Evolutionary conservation across 2,797 vertebrate genomes (phyloP).

Genomic region (Gymnothorax javanicus): DNA sequence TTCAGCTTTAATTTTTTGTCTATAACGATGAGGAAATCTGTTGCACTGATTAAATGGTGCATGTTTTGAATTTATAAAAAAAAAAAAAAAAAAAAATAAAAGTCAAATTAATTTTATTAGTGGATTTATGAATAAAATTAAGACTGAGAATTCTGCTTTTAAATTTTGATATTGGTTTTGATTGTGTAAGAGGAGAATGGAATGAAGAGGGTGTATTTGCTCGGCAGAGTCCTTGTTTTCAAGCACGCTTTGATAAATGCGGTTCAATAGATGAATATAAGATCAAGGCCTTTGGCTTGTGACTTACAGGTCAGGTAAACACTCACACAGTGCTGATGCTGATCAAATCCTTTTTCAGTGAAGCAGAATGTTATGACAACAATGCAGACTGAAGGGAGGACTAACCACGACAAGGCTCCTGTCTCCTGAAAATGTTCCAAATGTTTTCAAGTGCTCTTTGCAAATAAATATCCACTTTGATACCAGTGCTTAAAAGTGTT

Average conservation of each 20-base stretch:
- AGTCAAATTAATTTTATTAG: background rate
- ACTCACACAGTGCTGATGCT: background rate
- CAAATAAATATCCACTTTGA: background rate
- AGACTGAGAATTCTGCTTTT: conserved; percentile 46
- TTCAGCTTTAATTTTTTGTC: conserved; percentile 17
- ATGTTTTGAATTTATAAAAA: conserved; percentile 52
- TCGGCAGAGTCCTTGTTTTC: background rate
- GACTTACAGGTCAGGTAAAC: background rate
- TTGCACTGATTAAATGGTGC: conserved; percentile 49
- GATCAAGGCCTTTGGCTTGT: background rate
- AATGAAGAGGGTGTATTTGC: conserved; percentile 2
- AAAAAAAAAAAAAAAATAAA: conserved; percentile 30
- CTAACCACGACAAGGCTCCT: background rate
- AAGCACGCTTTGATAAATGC: background rate
- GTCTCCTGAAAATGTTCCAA: background rate
- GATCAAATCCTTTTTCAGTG: background rate
- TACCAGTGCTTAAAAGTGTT: background rate
- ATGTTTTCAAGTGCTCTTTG: background rate
- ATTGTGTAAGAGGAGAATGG: background rate
- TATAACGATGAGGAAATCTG: conserved; percentile 47
- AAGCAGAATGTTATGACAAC: conserved; percentile 14
- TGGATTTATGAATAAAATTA: conserved; percentile 50
- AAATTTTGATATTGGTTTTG: conserved; percentile 29
- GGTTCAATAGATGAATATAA: background rate
- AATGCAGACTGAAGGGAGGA: background rate